Base-by-base conservation (phyloP, 2,113 vertebrate genomes). In the Microtus richardsoni region DNA sequence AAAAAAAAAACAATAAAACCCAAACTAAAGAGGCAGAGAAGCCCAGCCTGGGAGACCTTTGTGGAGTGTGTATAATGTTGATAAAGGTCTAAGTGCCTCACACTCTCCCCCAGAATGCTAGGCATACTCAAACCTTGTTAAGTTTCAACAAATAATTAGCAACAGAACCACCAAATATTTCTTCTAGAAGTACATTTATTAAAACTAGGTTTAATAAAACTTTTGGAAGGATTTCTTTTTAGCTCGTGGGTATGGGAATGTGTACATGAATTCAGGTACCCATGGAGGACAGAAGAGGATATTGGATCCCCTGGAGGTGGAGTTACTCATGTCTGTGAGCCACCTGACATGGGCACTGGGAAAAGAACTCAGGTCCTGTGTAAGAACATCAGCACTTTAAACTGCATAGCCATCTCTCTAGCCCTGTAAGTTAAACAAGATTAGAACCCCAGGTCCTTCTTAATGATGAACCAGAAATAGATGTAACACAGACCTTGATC, bases 131-230 rank as follows among this genome's bases (percentile, higher is more conserved):
- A 3, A 64, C 58, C 3, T n/a, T 87, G 52, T 62, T 70, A 36
- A 79, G 44, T 36, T 70, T 93, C 91, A 54, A 89, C 30, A 91
- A 21, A n/a, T 44, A 78, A 77, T 36, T 82, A 88, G 75, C 30
- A 5, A 44, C n/a, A 84, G 22, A 62, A 80, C 54, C n/a, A 9
- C 7, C 39, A 41, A 39, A 33, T 41, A 41, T n/a, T 80, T 11
- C 36, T n/a, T 58, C 21, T 58, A 58, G 78, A 80, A 80, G 52
- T 39, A 80, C 36, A 80, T 39, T 58, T 79, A 54, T 79, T 78
- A 54, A 80, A 44, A 30, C 44, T 52, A 52, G 10, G 28, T 21
- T 52, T 78, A 33, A 49, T 49, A 33, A 22, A 79, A 79, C 21
- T 1, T 54, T 78, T 52, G 33, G 49, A 75, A 78, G 47, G 1